Evolutionary conservation across 2,113 vertebrate species (phyloP).

Genomic region (Megaceryle torquata): DNA sequence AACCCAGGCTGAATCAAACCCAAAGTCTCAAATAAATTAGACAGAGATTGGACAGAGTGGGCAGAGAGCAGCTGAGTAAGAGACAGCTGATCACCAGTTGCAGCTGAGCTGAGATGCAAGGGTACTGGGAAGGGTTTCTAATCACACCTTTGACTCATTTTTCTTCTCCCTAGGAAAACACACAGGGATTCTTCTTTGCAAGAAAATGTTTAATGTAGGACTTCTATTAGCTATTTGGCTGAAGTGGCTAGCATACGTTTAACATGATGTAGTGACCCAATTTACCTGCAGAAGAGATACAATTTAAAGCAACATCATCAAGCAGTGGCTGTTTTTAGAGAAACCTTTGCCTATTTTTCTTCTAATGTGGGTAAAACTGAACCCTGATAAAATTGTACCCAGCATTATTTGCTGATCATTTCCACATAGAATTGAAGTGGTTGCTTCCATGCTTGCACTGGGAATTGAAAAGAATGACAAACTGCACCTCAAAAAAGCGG

Average conservation of each 20-base stretch:
- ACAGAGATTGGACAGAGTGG: conserved; percentile 26
- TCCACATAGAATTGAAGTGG: not conserved
- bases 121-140: not conserved
- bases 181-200: not conserved
- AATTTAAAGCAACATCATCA: not conserved
- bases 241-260: not conserved
- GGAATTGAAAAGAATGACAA: not conserved
- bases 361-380: not conserved
- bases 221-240: conserved; percentile 1
- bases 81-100: not conserved
- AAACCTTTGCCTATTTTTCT: not conserved
- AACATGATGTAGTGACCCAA: not conserved
- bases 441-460: not conserved
- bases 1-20: conserved; percentile 30
- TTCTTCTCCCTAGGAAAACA: not conserved
- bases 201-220: not conserved
- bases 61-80: not conserved
- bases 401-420: not conserved
- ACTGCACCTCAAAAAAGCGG: not conserved
- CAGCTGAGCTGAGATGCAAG: not conserved
- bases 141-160: not conserved
- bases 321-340: not conserved
- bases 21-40: conserved; percentile 21
- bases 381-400: not conserved
- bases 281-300: not conserved